Base-by-base conservation (phyloP, 2,113 vertebrate species). In the Thunnus thynnus region DNA sequence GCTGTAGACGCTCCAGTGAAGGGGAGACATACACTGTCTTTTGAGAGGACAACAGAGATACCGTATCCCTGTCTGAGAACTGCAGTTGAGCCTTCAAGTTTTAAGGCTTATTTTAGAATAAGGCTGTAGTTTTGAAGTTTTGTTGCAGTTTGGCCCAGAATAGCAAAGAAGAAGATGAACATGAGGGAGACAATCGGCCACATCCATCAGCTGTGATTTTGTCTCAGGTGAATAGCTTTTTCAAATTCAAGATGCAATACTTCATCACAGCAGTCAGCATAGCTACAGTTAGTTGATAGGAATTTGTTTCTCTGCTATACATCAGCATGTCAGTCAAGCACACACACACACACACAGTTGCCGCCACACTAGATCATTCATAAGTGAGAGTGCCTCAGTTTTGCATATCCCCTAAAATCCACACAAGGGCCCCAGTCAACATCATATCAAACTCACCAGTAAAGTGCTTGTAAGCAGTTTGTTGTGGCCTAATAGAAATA, bases 241-340 rank as follows among this genome's bases (percentile, higher is more conserved):
- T 46, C 44, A 65, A 13, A 67, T 62, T 85, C 32, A 72, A 30
- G n/a, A 55, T 64, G 68, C 56, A 68, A 32, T 57, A 16, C 25
- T 72, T 73, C 54, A 25, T 72, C 13, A 47, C 63, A 8, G 36
- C 25, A 58, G 60, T 60, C 67, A 80, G 71, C 48, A 77, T 17
- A 48, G 75, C 51, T 55, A 22, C 58, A 60, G 41, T 48, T 52
- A 58, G 22, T 63, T 83, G 58, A 74, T 66, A 41, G 56, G 55
- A 46, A 50, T 18, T 55, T 17, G n/a, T 72, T 83, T 47, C 56
- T 55, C 27, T 72, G 75, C 76, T n/a, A 72, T 71, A 68, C n/a
- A 79, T 82, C 46, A 68, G n/a, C 41, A 70, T 73, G 69, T 75
- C 72, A 82, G 30, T 66, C 76, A 72, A 51, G 46, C 51, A 56